These are phyloP conservation scores for Scaptomyza caliginosa DNA, from an alignment of 2,888 invertebrate genomes.

Conservation along the genomic window DNA sequence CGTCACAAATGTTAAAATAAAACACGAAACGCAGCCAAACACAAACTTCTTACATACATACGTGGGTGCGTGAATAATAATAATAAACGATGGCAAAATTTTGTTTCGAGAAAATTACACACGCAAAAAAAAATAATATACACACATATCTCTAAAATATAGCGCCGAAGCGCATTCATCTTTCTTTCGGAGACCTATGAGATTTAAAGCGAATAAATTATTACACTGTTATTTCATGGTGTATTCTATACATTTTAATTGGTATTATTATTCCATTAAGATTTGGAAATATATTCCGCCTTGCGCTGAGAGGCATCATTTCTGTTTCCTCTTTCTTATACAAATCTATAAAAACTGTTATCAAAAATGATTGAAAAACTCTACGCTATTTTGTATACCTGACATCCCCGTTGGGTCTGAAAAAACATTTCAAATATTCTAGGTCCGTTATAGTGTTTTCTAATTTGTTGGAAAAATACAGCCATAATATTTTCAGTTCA, in stretches of 20 bases:
- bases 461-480: too few species aligned
- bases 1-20: conserved; percentile 58
- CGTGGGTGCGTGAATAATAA: conserved; percentile 72
- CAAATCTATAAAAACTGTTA: too few species aligned
- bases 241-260: not conserved
- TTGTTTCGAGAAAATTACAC: conserved; percentile 67
- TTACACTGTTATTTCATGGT: conserved; percentile 9
- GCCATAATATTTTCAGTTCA: too few species aligned
- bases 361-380: too few species aligned
- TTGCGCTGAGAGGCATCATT: too few species aligned
- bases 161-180: conserved; percentile 72
- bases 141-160: conserved; percentile 13
- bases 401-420: too few species aligned
- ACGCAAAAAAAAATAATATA: not conserved
- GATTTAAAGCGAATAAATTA: conserved; percentile 63
- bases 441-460: too few species aligned
- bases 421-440: too few species aligned
- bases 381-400: too few species aligned
- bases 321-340: too few species aligned
- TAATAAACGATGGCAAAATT: conserved; percentile 79
- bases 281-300: too few species aligned
- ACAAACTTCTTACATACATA: conserved; percentile 50
- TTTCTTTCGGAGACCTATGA: conserved; percentile 68
- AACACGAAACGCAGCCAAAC: conserved; percentile 1
- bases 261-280: too few species aligned